Evolutionary conservation across 2,113 vertebrate genomes (phyloP), one percentile per base, ranked within the genome.

Genomic region (Polyodon spathula): DNA sequence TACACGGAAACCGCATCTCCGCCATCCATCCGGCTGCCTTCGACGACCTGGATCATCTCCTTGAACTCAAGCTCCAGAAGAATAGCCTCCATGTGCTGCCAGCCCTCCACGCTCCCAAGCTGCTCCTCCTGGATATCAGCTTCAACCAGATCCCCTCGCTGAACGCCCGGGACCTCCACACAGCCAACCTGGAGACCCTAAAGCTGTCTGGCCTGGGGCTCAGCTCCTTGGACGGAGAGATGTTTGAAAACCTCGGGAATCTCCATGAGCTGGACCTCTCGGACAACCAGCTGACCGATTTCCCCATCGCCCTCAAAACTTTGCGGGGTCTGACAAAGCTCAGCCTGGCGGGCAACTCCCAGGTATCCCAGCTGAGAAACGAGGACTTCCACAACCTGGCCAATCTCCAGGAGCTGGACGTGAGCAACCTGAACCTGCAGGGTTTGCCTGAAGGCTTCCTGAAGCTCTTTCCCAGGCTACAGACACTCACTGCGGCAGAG

Each of bases 11-110:
- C 76, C 78, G 71, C 40, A 93, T 99, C 66, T 76, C 77, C 69
- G 84, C 71, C 66, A 94, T 99, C 69, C 91, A 97, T 0, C 78
- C 86, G 0, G 82, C 82, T 0, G 94, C 94, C 40, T 97, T 99
- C 0, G 76, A 88, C 17, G 83, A 84, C 0, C 81, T 99, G 16
- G 84, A 87, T 60, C 79, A 79, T 64, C 82, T 99, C 39, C 84
- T 98, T 70, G 96, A 99, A 76, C 87, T 99, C 56, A 98, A 98
- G 73, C 79, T 99, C 42, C 90, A 94, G 66, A 86, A 86, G 61
- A 99, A 99, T 52, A 81, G 86, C 71, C 78, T 98, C 61, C 86
- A 71, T 60, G 76, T 52, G 0, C 67, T 95, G 57, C 91, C 94
- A 1, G 75, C 84, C 0, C 82, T 99, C 0, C 76, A 66, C 64